Base-by-base conservation (phyloP, 2,888 invertebrate species). In the Ecdyonurus torrentis region DNA sequence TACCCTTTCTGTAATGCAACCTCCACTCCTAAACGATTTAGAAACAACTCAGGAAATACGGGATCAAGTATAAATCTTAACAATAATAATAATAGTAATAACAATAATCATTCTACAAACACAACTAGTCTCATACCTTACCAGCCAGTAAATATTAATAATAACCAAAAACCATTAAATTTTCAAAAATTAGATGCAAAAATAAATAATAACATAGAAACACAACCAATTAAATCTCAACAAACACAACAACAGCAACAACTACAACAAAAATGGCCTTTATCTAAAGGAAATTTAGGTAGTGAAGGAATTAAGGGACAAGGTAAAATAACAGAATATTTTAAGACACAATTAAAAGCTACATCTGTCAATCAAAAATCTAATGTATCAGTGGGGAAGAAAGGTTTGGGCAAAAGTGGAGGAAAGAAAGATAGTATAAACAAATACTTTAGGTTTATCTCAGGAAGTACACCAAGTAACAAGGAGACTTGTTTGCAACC, bases 251-350 rank as follows among this genome's bases (percentile, higher is more conserved):
- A 59, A 59, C 25, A 61, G 64, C 62, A 59, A 60, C 63, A 60
- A 64, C 58, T 65, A 66, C 61, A 63, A 64, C 65, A 66, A 66
- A 64, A 65, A 64, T 64, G n/a, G 61, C 61, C 22, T 50, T 67
- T 65, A 69, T 67, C 23, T 65, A 64, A 63, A 52, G 59, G 61
- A 60, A 23, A 63, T 63, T 59, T 52, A 59, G 58, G 63, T 25
- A 60, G 22, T 37, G 60, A 61, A 63, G 58, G 63, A 65, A 64
- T 63, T 59, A 65, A 61, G 67, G 74, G 76, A 66, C 89, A 88
- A 74, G 89, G 87, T 61, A 88, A 89, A 75, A 91, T 91, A 72
- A 88, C 88, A 24, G 89, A 89, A 71, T 91, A 85, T 74, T 91
- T 89, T 74, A 90, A 87, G 73, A 84, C 88, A 66, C 89, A 89